Base-by-base conservation (phyloP, 2,797 vertebrate species). In the Poeciliopsis infans region DNA sequence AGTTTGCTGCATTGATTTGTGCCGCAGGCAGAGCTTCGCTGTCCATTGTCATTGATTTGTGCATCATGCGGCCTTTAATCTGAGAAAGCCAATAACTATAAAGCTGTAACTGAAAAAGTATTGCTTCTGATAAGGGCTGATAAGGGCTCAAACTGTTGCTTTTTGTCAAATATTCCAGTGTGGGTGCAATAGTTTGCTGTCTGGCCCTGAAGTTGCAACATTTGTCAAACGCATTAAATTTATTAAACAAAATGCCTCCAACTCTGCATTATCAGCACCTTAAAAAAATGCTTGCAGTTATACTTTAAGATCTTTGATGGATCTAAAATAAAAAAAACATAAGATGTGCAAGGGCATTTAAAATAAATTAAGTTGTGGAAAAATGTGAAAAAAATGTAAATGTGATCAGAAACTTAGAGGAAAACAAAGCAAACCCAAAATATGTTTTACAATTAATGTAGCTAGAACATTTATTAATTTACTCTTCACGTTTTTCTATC, bases 1-100 rank as follows among this genome's bases (percentile, higher is more conserved):
- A 39, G 64, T 80, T 77, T 85, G 78, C 66, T 81, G 45, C 1
- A 89, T 82, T 88, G 87, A 92, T 93, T 88, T 83, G 79, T 81
- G 86, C 88, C 59, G 70, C 79, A 66, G 79, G 85, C 79, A 68
- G 4, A 41, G 64, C 36, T 68, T 73, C 1, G 59, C 25, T 72
- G 79, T 87, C 83, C 74, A 61, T 73, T 74, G 25, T 78, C 72
- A 91, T 74, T 74, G 79, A 86, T 75, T 64, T 7, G 45, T 8
- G 57, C 25, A 31, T 55, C 73, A 11, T 68, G 41, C 41, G 36
- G 51, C 66, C 74, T 82, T 81, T 83, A 79, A 76, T 82, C 43
- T 70, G 75, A 81, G 49, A 69, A 68, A 45, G 23, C 41, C 31
- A 59, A 66, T 77, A 72, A 59, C 49, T 47, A n/a, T 72, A 71